Percentiles rank a stretch among this genome's conserved stretches.
Evolutionary conservation across 2,888 invertebrate genomes (phyloP).

Genomic region (Eucera pruinosa): DNA sequence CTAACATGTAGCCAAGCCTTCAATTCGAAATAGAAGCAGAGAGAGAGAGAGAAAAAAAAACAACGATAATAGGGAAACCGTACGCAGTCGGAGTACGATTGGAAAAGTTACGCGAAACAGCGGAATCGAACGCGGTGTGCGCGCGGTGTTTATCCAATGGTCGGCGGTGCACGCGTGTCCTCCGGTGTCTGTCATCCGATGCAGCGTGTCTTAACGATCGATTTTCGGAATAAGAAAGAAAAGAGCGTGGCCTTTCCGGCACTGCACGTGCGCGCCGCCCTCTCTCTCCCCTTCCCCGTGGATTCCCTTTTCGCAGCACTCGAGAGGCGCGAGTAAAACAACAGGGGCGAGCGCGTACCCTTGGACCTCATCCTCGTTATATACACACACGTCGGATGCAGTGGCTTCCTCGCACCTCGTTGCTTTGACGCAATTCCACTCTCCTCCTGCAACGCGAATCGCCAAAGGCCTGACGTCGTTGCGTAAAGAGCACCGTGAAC

Average conservation of each 20-base stretch:
- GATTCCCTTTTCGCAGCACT: constrained; percentile 27
- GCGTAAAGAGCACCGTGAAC: not conserved
- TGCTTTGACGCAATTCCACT: constrained; percentile 54
- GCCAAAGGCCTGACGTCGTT: not conserved
- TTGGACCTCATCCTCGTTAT: constrained; percentile 40
- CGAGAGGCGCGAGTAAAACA: constrained; percentile 36
- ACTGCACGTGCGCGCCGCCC: constrained; percentile 57
- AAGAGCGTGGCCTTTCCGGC: constrained; percentile 58
- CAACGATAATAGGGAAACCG: too few species aligned
- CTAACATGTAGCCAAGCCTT: constrained; percentile 2
- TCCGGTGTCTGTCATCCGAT: constrained; percentile 41
- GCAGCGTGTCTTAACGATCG: constrained; percentile 60
- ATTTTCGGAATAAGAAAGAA: constrained; percentile 61
- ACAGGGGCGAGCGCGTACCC: constrained; percentile 40
- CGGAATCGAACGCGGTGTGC: not conserved
- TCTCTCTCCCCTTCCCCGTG: constrained; percentile 7
- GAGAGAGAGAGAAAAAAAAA: not conserved
- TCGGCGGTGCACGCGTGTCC: constrained; percentile 36
- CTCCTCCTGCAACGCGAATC: constrained; percentile 12
- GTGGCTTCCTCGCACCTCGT: constrained; percentile 16
- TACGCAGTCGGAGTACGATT: not conserved
- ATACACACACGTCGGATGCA: constrained; percentile 28
- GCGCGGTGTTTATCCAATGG: not conserved
- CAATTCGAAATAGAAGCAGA: not conserved
- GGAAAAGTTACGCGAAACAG: not conserved